Evolutionary conservation across 2,113 vertebrate genomes (phyloP), one percentile per base, ranked within the genome.

Genomic region (Aviceda subcristata): DNA sequence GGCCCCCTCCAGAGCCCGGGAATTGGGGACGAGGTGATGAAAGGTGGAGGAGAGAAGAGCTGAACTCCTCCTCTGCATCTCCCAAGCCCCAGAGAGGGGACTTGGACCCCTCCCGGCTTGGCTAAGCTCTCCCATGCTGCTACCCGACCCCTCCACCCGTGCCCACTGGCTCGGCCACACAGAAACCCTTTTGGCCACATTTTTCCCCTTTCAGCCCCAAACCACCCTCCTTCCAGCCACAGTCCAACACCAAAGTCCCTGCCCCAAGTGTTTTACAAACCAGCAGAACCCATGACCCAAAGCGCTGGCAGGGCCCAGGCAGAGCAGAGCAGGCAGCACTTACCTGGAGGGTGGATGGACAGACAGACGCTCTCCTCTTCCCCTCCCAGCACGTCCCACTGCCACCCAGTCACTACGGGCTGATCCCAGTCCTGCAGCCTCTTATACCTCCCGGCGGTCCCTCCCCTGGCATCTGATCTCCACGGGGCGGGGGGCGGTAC

Each of bases 121-220:
- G 79, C 29, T 62, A 21, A 84, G 38, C 24, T 62, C 21, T 15
- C 12, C 64, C 12, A 16, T 0, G 0, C 36, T 11, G 4, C 12
- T 10, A 3, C 41, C 23, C 0, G 0, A 2, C 21, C 12, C 45
- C 13, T 43, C 39, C 0, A 0, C 8, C 48, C 0, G 0, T 2
- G 1, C 39, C 41, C 66, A 43, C 7, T 12, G 27, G 10, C 57
- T 66, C 1, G 0, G 21, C 45, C 66, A 36, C 1, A 0, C 45
- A 14, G 38, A 59, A 74, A 83, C 45, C 41, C 32, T 62, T 60
- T 18, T 5, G 7, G 48, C 39, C 36, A 23, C 16, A 1, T 77
- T 57, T 53, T 10, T 6, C 23, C 45, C 21, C 19, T 64, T 80
- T 21, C n/a, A 46, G 3, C 55, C 15, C 20, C 30, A 69, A 86